Base-by-base conservation (phyloP, 2,888 invertebrate species). In the Drosophila maculinotata region DNA sequence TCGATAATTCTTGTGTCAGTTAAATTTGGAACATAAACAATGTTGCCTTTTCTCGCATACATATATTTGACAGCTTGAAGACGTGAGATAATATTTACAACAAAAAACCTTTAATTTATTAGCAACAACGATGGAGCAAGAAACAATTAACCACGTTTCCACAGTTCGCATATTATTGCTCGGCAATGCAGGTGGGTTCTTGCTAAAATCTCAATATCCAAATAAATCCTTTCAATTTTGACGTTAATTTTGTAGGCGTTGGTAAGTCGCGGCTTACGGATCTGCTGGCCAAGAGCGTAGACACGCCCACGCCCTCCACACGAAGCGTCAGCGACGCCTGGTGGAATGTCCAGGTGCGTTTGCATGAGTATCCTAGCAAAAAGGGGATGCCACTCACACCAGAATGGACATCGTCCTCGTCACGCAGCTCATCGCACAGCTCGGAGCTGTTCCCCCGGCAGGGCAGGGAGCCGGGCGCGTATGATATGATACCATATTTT, bases 341-440 rank as follows among this genome's bases (percentile, higher is more conserved):
- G 30, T 80, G 84, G 81, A 73, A 48, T n/a, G 62, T 80, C 0
- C 87, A 80, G 25, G 81, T 86, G 17, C 81, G 87, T 3, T 14
- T 80, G 2, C 81, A 80, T 15, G 78, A 86, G 10, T 83, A 80
- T 53, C 62, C 78, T 4, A 20, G n/a, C 14, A 17, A 12, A 4
- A n/a, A 36, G 1, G 39, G 31, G 1, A 10, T 72, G 35, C 84
- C 79, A 1, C 69, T 53, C 5, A 62, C 79, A 2, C 86, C 79
- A 1, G 58, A 60, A 7, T 79, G 63, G 69, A 83, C 82, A 3
- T 67, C 79, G 12, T 44, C 84, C 15, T 80, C 80, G 8, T 79
- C 83, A 12, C 52, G 52, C 14, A 57, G 44, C 48, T 48, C 33
- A 12, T 42, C 69, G 6, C 30, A 48, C 26, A 54, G 44, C 2